Percentiles rank a stretch among this genome's conserved stretches.
These are phyloP conservation scores for Oppia nitens DNA, from an alignment of 1,140 invertebrate species.

Conservation along the genomic window DNA sequence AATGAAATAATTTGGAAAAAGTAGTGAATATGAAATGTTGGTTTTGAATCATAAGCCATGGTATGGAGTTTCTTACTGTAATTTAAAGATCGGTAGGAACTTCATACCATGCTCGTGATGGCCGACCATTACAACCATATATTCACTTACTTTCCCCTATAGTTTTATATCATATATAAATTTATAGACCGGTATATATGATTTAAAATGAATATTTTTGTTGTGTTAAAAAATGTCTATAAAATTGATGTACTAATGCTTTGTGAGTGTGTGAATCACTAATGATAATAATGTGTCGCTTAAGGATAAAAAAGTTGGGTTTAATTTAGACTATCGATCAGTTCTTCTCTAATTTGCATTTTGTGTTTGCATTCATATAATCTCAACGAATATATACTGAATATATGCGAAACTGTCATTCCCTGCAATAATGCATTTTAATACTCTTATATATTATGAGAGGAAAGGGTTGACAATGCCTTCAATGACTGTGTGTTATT, in stretches of 20 bases:
- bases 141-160: background rate
- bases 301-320: background rate
- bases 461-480: background rate
- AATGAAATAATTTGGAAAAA: too few species aligned
- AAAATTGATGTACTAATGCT: too few species aligned
- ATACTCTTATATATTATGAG: background rate
- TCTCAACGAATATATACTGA: too few species aligned
- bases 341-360: background rate
- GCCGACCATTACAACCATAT: background rate
- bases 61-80: background rate
- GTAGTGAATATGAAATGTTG: background rate
- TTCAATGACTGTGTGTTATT: background rate
- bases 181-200: too few species aligned
- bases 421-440: background rate
- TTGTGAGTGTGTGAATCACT: background rate
- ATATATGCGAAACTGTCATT: background rate
- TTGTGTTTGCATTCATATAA: background rate
- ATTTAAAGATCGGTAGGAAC: background rate
- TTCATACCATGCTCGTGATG: background rate
- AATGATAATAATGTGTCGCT: background rate
- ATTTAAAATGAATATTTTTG: too few species aligned
- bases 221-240: too few species aligned
- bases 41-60: background rate
- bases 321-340: background rate
- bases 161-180: background rate